Evolutionary conservation across 2,888 invertebrate genomes (phyloP).

Genomic region (Zhuqinia jingwanae): DNA sequence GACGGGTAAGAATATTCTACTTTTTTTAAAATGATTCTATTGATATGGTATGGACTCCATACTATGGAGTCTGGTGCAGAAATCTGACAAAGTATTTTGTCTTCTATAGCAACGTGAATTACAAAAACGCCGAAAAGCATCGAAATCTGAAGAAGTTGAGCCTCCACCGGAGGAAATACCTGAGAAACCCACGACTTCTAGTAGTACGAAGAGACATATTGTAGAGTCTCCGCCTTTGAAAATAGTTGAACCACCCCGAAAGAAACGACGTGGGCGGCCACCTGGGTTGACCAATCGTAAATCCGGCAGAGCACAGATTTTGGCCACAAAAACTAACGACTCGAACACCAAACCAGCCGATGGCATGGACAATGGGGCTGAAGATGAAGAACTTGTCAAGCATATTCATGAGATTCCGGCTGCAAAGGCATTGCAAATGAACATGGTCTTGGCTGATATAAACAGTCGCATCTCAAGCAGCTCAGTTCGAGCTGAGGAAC

Average conservation of each 20-base stretch:
- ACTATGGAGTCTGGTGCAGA: background rate
- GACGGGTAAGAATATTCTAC: constrained; percentile 83
- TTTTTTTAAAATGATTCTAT: background rate
- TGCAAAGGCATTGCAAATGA: constrained; percentile 88
- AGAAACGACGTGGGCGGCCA: constrained; percentile 74
- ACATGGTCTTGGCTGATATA: constrained; percentile 88
- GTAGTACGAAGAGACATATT: background rate
- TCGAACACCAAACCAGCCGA: constrained; percentile 17
- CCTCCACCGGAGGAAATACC: background rate
- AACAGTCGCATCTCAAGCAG: constrained; percentile 89
- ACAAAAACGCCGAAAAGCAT: constrained; percentile 63
- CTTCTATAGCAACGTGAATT: constrained; percentile 67
- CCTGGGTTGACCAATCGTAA: constrained; percentile 68
- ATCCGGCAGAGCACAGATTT: constrained; percentile 44
- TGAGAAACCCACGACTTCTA: background rate
- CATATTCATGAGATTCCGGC: constrained; percentile 83
- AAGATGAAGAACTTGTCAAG: constrained; percentile 83
- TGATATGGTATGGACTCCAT: too few species aligned
- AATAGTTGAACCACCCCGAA: constrained; percentile 57
- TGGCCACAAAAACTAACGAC: constrained; percentile 23
- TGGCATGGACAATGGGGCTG: constrained; percentile 79
- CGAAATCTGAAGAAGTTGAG: constrained; percentile 64
- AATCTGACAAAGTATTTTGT: background rate
- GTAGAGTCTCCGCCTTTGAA: constrained; percentile 40
- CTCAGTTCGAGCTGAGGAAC: constrained; percentile 85